Base-by-base conservation (phyloP, 2,888 invertebrate genomes). In the Brachylomia viminalis region DNA sequence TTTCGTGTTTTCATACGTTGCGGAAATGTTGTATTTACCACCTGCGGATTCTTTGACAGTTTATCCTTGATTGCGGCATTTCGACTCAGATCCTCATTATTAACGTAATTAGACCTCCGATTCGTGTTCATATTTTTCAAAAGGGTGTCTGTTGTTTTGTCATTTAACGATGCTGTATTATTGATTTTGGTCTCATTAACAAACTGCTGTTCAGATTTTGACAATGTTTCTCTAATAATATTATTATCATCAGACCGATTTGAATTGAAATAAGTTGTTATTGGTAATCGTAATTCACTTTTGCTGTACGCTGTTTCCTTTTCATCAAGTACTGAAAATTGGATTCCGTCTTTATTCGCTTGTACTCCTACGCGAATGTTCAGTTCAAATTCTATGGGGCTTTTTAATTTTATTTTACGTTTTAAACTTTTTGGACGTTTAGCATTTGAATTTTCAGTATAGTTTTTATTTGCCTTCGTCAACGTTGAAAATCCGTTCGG, bases 331-430 rank as follows among this genome's bases (percentile, higher is more conserved):
- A 83, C 61, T 42, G 80, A 76, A 68, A 85, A 80, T 33, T 83
- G 17, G 0, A 87, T 73, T 52, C 74, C 75, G 6, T 87, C 58
- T 54, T 85, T 74, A 66, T n/a, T 73, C 0, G 83, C 64, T 75
- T 87, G 80, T 47, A 75, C 75, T 23, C 80, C 86, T 23, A 85
- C 59, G 30, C 59, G 80, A 75, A 80, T 76, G n/a, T 54, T 88
- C 5, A 78, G 23, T 80, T 80, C 67, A 52, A 87, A 78, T 38
- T 59, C 49, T 27, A 76, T 49, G 17, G 87, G 77, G 20, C 65
- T 49, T 38, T 56, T 70, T 0, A 23, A n/a, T 67, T 66, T 69
- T 0, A 67, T 72, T 54, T 73, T 71, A 23, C 2, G 8, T 27
- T 71, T 75, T 58, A 13, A 23, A 7, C 1, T 13, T 56, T 27